Evolutionary conservation across 2,113 vertebrate genomes (phyloP).

Genomic region (Toxotes jaculatrix): DNA sequence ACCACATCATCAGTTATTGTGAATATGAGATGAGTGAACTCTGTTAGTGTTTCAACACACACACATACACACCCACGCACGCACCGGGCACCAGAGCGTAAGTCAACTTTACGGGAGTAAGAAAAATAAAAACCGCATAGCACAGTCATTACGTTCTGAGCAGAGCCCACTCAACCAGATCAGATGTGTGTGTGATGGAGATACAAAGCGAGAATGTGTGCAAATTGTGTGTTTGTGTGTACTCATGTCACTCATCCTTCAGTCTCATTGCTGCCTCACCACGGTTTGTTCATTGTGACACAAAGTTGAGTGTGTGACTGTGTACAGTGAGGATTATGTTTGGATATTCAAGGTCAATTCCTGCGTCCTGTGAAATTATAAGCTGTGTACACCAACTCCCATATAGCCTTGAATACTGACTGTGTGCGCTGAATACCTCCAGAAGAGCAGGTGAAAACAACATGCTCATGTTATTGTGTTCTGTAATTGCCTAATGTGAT

Average conservation of each 20-base stretch:
- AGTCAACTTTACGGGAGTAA: constrained; percentile 72
- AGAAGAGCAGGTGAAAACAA: background rate
- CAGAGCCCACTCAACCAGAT: constrained; percentile 71
- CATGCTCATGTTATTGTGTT: constrained; percentile 5
- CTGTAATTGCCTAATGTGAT: constrained; percentile 32
- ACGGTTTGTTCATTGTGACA: constrained; percentile 61
- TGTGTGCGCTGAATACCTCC: constrained; percentile 10
- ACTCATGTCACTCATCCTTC: constrained; percentile 60
- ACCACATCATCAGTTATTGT: constrained; percentile 75
- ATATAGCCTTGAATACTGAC: background rate
- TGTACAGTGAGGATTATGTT: constrained; percentile 49
- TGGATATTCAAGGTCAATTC: constrained; percentile 47
- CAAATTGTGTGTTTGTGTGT: constrained; percentile 39
- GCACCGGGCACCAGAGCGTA: constrained; percentile 49
- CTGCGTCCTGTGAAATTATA: constrained; percentile 35
- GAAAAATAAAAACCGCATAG: constrained; percentile 75
- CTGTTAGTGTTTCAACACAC: constrained; percentile 66
- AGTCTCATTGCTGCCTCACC: constrained; percentile 29
- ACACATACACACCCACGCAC: constrained; percentile 35
- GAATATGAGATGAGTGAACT: constrained; percentile 67
- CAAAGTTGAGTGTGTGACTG: constrained; percentile 35
- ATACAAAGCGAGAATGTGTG: constrained; percentile 16
- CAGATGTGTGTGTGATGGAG: constrained; percentile 31
- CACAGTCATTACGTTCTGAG: constrained; percentile 70
- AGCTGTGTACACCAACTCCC: background rate